A percentile compares a stretch with the other conserved stretches of the same genome.
phyloP scores from a whole-genome alignment of 2,113 vertebrate genomes.

The Apteryx owenii region DNA sequence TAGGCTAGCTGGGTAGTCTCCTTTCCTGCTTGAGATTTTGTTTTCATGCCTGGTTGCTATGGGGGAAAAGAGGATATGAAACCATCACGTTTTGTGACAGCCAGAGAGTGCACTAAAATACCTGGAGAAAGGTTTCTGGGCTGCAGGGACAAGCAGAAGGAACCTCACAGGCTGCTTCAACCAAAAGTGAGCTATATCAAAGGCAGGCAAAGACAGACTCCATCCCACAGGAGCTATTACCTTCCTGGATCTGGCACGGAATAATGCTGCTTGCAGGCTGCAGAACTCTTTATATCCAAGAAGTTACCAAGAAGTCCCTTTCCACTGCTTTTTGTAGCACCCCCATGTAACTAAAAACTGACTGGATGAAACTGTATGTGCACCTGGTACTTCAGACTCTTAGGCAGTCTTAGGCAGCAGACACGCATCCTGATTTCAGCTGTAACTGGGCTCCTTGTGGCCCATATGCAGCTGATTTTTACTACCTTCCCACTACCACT shows the following conservation, averaged over 20 bases:
- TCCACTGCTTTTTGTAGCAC: background rate
- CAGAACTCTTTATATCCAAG: background rate
- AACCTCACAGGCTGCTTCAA: background rate
- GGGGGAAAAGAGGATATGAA: background rate
- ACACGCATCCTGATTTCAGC: fast-evolving
- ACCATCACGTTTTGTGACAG: background rate
- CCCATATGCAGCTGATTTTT: background rate
- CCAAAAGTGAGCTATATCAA: background rate
- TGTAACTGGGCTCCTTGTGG: fast-evolving
- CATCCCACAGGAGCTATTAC: too few relatives aligned
- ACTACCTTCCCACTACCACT: background rate
- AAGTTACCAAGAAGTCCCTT: fast-evolving
- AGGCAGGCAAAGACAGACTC: background rate
- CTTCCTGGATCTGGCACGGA: background rate
- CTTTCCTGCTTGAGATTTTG: background rate
- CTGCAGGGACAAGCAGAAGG: background rate
- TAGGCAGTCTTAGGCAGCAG: background rate
- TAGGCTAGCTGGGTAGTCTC: background rate
- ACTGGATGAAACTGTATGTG: fast-evolving
- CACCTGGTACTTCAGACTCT: background rate
- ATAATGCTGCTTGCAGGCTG: background rate
- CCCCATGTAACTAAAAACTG: fast-evolving
- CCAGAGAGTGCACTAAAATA: background rate
- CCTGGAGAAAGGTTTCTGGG: background rate
- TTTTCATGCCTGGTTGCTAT: background rate